Conservation (phyloP, 2,797 vertebrate species). For the Pempheris klunzingeri region DNA sequence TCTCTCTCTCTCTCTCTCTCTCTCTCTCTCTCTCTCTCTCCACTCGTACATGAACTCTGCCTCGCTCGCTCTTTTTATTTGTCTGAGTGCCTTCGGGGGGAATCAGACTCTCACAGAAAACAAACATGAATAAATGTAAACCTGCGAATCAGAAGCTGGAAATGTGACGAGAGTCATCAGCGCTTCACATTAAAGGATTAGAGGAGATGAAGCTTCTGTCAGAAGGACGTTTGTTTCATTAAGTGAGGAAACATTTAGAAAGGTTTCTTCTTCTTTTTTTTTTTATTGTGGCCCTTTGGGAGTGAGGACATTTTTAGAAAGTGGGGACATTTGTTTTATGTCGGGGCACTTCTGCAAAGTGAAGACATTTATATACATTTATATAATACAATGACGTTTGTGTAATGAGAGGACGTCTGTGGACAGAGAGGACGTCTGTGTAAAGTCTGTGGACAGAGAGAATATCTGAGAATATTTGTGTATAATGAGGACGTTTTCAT, state of each 20-base stretch:
- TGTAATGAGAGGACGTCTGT: neutral
- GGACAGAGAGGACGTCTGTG: neutral
- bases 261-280: too few relatives aligned
- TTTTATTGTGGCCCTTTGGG: too few relatives aligned
- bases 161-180: neutral
- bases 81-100: slow-evolving; percentile 27
- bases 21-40: slow-evolving; percentile 2
- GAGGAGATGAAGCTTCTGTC: too few relatives aligned
- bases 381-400: neutral
- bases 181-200: neutral
- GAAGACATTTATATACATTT: neutral
- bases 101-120: slow-evolving; percentile 22
- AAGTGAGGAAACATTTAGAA: too few relatives aligned
- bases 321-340: neutral
- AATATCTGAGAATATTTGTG: neutral
- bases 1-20: slow-evolving; percentile 2
- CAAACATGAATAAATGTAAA: slow-evolving; percentile 21
- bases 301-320: neutral
- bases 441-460: neutral
- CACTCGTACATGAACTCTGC: neutral
- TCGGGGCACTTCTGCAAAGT: neutral
- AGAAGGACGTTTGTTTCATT: too few relatives aligned
- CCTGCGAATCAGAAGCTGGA: neutral
- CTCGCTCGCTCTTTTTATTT: slow-evolving; percentile 2
- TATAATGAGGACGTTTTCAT: too few relatives aligned